Conservation (phyloP, 2,113 vertebrate genomes). For the Hippopotamus amphibius region DNA sequence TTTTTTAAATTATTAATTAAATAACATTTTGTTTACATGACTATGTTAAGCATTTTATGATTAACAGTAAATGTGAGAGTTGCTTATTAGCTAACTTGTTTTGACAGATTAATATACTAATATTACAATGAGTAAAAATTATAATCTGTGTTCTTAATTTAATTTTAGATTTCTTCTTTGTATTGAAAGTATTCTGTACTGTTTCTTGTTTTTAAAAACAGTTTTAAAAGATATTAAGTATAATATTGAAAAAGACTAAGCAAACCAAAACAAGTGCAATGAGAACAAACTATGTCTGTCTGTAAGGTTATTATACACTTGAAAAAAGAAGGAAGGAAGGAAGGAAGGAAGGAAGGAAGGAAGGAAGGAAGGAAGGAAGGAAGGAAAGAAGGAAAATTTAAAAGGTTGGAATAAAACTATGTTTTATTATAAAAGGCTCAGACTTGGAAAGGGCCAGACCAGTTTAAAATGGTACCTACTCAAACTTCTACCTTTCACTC, state of each 20-base stretch:
- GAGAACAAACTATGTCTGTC: not conserved
- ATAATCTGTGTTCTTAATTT: not conserved
- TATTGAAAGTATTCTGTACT: not conserved
- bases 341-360: not conserved
- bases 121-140: not conserved
- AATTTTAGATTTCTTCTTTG: not conserved
- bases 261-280: not conserved
- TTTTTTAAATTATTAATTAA: not conserved
- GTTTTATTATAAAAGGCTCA: not conserved
- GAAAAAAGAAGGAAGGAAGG: not conserved
- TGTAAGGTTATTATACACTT: not conserved
- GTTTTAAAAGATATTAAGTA: not conserved
- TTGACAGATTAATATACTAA: not conserved
- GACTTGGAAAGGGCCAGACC: not conserved
- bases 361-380: not conserved
- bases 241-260: not conserved
- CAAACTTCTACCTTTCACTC: not conserved
- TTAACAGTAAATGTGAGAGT: not conserved
- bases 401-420: not conserved
- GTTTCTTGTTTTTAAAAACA: not conserved
- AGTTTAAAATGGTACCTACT: not conserved
- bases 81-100: not conserved
- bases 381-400: not conserved
- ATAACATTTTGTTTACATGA: not conserved
- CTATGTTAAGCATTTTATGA: not conserved